These are phyloP conservation scores for Baryphthengus martii DNA, from an alignment of 2,113 vertebrate genomes.

Conservation along the genomic window DNA sequence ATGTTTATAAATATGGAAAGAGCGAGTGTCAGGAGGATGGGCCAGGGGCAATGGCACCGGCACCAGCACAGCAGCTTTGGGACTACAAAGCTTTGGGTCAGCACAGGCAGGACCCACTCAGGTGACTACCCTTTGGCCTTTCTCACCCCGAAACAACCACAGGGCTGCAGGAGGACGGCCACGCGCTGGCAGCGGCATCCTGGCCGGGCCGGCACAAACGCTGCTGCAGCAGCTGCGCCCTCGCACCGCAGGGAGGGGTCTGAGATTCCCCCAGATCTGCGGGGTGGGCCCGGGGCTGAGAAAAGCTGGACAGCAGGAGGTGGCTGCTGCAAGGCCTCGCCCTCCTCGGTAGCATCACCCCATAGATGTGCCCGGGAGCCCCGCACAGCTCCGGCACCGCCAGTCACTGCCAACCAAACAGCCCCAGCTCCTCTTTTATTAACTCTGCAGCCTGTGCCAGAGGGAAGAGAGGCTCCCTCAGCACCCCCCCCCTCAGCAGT, in stretches of 20 bases:
- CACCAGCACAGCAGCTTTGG: background rate
- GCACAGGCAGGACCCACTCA: background rate
- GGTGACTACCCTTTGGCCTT: background rate
- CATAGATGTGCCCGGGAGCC: background rate
- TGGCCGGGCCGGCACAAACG: fast-evolving
- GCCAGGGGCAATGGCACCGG: background rate
- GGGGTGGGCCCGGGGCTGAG: background rate
- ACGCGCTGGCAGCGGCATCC: fast-evolving
- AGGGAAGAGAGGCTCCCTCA: background rate
- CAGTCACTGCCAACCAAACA: background rate
- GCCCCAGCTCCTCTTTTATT: background rate
- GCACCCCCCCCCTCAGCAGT: background rate
- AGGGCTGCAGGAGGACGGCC: background rate
- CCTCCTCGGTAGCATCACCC: slow-evolving; percentile 22
- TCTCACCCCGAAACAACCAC: background rate
- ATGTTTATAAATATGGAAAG: too few relatives aligned
- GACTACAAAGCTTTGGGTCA: background rate
- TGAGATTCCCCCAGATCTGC: background rate
- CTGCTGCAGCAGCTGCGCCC: fast-evolving
- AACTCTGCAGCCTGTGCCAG: background rate
- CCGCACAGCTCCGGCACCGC: background rate
- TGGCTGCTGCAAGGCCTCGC: background rate
- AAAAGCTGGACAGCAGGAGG: background rate
- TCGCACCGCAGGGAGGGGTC: background rate
- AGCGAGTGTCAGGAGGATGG: too few relatives aligned